Conservation (phyloP, 2,797 vertebrate genomes). For the Propithecus perrieri region DNA sequence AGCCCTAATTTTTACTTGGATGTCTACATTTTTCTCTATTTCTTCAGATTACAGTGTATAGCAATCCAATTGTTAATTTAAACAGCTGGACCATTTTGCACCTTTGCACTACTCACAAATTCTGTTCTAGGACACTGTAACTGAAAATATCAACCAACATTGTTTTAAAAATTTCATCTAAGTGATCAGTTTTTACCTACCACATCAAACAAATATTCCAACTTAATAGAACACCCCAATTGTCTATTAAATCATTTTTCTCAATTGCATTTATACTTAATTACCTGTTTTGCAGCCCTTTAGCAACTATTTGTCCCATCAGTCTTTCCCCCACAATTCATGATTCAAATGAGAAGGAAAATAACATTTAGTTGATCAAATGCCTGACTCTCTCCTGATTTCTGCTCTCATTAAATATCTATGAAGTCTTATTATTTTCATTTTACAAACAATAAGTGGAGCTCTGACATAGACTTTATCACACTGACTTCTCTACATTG, state of each 20-base stretch:
- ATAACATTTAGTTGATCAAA: neutral
- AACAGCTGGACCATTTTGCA: neutral
- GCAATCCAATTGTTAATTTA: neutral
- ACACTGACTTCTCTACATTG: neutral
- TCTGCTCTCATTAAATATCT: neutral
- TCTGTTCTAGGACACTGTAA: neutral
- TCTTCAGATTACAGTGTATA: neutral
- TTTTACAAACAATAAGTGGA: neutral
- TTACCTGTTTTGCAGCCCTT: neutral
- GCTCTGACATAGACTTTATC: neutral
- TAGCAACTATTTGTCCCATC: neutral
- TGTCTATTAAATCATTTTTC: constrained; percentile 29
- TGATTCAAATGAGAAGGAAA: constrained; percentile 9
- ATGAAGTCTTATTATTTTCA: neutral
- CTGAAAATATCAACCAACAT: neutral
- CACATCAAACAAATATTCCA: constrained; percentile 24
- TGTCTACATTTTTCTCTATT: neutral
- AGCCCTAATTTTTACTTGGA: neutral
- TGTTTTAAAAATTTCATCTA: neutral
- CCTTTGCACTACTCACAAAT: neutral
- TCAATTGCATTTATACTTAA: constrained; percentile 9
- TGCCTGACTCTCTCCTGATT: neutral
- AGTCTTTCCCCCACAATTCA: neutral
- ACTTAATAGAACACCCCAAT: neutral
- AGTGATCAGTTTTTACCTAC: constrained; percentile 5